These are phyloP conservation scores for Stichodactyla helianthus DNA, from an alignment of 64 coral and sea anemone genomes.

Conservation along the genomic window DNA sequence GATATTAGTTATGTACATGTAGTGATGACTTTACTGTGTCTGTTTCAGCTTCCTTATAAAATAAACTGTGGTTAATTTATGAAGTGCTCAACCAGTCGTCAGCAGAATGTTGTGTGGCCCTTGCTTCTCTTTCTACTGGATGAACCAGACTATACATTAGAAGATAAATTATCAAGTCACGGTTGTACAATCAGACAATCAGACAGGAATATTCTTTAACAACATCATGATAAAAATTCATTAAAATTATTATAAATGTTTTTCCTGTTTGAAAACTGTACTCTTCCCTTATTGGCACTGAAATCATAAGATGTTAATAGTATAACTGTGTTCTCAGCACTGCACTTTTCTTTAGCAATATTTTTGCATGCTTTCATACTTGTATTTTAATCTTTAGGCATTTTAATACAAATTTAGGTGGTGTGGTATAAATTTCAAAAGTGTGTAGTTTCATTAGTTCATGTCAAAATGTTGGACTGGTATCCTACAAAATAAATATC, in stretches of 20 bases:
- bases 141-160: background rate
- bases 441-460: background rate
- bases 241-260: too few relatives aligned
- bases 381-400: background rate
- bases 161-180: too few relatives aligned
- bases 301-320: too few relatives aligned
- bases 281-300: background rate
- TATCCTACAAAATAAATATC: too few relatives aligned
- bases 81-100: background rate
- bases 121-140: background rate
- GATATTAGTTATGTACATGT: too few relatives aligned
- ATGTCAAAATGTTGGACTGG: too few relatives aligned
- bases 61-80: slow-evolving; percentile 11
- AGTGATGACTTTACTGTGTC: background rate
- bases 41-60: slow-evolving; percentile 54
- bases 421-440: background rate
- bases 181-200: background rate
- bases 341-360: background rate
- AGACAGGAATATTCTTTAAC: background rate
- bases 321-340: background rate
- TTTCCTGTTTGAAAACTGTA: too few relatives aligned
- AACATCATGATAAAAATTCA: background rate
- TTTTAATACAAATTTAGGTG: background rate
- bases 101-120: background rate
- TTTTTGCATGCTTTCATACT: background rate